phyloP scores from a whole-genome alignment of 2,888 invertebrate genomes.

The Rotaria macrura region DNA sequence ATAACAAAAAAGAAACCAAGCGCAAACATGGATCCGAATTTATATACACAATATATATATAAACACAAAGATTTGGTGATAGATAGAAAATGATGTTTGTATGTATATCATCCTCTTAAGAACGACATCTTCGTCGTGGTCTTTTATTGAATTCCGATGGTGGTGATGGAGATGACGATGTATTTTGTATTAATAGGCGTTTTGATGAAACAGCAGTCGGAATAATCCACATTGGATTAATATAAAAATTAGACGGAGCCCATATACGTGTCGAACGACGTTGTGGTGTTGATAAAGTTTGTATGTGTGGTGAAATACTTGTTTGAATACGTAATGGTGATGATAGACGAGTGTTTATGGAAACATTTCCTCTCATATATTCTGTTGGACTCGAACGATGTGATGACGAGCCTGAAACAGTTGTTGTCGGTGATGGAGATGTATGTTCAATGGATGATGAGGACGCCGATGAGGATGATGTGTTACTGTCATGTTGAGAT shows the following conservation, averaged over 20 bases:
- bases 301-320: background rate
- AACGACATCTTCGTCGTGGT: background rate
- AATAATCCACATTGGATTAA: background rate
- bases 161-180: background rate
- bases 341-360: background rate
- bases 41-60: background rate
- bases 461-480: background rate
- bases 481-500: background rate
- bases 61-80: background rate
- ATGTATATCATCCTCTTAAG: background rate
- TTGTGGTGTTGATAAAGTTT: background rate
- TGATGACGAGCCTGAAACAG: background rate
- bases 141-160: background rate
- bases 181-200: background rate
- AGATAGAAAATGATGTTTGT: background rate
- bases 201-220: background rate
- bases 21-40: background rate
- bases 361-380: background rate
- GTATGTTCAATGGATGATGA: background rate
- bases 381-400: background rate
- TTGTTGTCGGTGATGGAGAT: background rate
- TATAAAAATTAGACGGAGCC: background rate
- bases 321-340: conserved; percentile 2
- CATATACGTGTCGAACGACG: conserved; percentile 6
- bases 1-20: background rate